A percentile compares a stretch with the other conserved stretches of the same genome.
These are phyloP conservation scores for Scortum barcoo DNA, from an alignment of 2,113 vertebrate genomes.

Conservation along the genomic window DNA sequence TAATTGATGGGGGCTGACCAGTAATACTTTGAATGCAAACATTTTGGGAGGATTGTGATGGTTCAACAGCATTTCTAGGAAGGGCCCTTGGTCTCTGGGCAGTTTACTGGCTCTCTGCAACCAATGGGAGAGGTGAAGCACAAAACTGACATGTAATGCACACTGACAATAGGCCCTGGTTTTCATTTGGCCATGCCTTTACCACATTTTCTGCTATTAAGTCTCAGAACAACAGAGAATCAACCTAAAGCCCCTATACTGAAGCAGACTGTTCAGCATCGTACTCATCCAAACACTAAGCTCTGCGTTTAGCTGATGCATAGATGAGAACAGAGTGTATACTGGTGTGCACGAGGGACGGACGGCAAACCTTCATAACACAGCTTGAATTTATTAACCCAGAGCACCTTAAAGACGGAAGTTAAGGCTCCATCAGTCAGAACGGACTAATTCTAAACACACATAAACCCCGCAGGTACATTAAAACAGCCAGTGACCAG, in stretches of 20 bases:
- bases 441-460: conserved; percentile 37
- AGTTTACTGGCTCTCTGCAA: conserved; percentile 63
- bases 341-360: conserved; percentile 32
- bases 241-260: conserved; percentile 53
- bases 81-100: conserved; percentile 65
- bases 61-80: conserved; percentile 81
- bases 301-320: conserved; percentile 16
- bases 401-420: conserved; percentile 47
- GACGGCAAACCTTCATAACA: conserved; percentile 16
- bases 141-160: conserved; percentile 68
- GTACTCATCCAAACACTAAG: conserved; percentile 53
- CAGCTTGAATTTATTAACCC: conserved; percentile 76
- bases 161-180: conserved; percentile 74
- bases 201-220: conserved; percentile 74
- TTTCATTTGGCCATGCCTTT: conserved; percentile 76
- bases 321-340: conserved; percentile 37
- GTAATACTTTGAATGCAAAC: conserved; percentile 77
- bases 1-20: conserved; percentile 79
- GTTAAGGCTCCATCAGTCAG: conserved; percentile 57
- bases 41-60: conserved; percentile 77
- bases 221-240: conserved; percentile 69
- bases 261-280: conserved; percentile 47
- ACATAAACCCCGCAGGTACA: conserved; percentile 59
- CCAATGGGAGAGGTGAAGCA: conserved; percentile 62
- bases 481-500: conserved; percentile 49